A percentile compares a stretch with the other conserved stretches of the same genome.
Conservation (phyloP, 2,888 invertebrate species). For the Pandemis corylana region DNA sequence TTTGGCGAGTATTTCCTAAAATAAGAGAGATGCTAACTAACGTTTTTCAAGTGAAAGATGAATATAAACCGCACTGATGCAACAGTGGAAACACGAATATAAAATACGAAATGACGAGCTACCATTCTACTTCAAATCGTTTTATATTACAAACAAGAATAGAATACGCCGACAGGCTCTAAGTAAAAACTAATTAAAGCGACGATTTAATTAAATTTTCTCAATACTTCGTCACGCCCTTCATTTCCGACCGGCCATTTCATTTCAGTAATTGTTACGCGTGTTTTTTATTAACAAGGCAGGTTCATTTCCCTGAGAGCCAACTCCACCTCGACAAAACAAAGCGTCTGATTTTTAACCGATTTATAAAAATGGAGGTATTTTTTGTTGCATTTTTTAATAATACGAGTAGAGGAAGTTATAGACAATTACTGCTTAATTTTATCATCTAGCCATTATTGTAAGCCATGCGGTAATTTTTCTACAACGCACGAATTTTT, state of each 20-base stretch:
- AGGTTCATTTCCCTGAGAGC: conserved; percentile 7
- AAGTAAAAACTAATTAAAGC: conserved; percentile 7
- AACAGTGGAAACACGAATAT: background rate
- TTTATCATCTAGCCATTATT: too few species aligned
- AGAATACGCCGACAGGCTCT: background rate
- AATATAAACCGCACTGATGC: background rate
- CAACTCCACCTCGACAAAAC: background rate
- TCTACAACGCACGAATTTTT: too few species aligned
- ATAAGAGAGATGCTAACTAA: background rate
- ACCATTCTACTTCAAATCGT: background rate
- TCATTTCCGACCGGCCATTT: background rate
- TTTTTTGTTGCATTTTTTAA: background rate
- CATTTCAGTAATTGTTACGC: conserved; percentile 8
- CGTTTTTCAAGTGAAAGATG: background rate
- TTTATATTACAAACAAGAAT: conserved; percentile 12
- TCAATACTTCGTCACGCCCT: conserved; percentile 4
- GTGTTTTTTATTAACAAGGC: background rate
- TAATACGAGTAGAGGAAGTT: background rate
- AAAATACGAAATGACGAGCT: background rate
- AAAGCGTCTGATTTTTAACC: background rate
- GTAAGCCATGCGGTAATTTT: too few species aligned
- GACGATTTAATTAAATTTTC: conserved; percentile 23
- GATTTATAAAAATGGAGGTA: too few species aligned
- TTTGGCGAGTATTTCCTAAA: background rate
- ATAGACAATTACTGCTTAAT: background rate